Conservation (phyloP, 2,797 vertebrate genomes). For the Coregonus suidteri region DNA sequence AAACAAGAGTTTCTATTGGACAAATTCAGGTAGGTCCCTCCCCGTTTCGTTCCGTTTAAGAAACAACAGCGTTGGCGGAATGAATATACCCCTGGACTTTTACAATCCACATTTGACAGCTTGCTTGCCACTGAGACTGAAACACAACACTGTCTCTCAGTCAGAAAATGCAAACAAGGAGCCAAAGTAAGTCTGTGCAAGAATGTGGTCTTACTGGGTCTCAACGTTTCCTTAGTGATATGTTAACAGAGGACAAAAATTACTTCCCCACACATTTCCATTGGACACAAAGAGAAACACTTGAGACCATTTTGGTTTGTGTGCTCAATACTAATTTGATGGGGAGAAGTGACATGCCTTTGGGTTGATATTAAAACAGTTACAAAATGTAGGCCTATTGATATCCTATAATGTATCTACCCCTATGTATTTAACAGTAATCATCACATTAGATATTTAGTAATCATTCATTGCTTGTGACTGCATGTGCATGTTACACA, state of each 20-base stretch:
- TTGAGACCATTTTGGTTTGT: neutral
- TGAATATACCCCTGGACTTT: neutral
- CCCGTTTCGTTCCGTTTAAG: no score
- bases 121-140: neutral
- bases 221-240: neutral
- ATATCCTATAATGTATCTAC: neutral
- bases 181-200: neutral
- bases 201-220: constrained; percentile 42
- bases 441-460: neutral
- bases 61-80: no score
- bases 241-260: constrained; percentile 1
- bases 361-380: neutral
- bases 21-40: no score
- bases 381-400: neutral
- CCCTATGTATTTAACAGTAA: neutral
- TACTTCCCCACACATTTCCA: neutral
- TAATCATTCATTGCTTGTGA: neutral
- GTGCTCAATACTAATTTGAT: neutral
- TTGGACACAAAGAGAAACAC: constrained; percentile 1
- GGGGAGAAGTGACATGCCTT: neutral
- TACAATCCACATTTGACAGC: neutral
- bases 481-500: neutral
- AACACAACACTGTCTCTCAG: neutral
- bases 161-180: neutral
- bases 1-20: no score